Evolutionary conservation across 2,113 vertebrate genomes (phyloP).

Genomic region (Aptenodytes forsteri): DNA sequence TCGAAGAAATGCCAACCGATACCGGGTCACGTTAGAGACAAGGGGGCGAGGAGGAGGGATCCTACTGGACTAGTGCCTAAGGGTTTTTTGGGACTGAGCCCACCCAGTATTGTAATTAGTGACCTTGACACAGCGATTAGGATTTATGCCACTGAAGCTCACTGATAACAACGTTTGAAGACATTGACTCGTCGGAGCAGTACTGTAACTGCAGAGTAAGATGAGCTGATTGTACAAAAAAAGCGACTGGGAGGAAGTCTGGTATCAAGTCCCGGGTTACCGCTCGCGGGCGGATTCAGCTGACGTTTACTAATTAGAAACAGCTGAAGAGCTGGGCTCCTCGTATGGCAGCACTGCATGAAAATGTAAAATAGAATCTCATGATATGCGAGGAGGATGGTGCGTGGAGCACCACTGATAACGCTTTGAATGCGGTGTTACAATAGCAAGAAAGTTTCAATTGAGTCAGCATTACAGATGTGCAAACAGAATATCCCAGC

Average conservation of each 20-base stretch:
- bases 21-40: not conserved
- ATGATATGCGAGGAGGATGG: rapidly evolving
- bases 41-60: not conserved
- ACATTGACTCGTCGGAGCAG: not conserved
- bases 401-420: rapidly evolving
- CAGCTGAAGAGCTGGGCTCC: not conserved
- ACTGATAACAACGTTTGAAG: not conserved
- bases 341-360: too few species aligned
- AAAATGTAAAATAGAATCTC: not conserved
- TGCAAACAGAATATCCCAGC: too few species aligned
- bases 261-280: too few species aligned
- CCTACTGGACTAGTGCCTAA: rapidly evolving
- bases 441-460: rapidly evolving
- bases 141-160: too few species aligned
- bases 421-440: rapidly evolving
- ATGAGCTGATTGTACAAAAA: not conserved
- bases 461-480: rapidly evolving
- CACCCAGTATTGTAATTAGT: too few species aligned
- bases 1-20: too few species aligned
- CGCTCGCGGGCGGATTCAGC: rapidly evolving
- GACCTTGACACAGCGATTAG: not conserved
- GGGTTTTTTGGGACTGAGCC: not conserved
- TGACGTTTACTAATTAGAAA: not conserved
- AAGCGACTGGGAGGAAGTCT: not conserved
- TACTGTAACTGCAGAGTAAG: too few species aligned